Conservation (phyloP, 2,888 invertebrate genomes). For the Pachymerium ferrugineum region DNA sequence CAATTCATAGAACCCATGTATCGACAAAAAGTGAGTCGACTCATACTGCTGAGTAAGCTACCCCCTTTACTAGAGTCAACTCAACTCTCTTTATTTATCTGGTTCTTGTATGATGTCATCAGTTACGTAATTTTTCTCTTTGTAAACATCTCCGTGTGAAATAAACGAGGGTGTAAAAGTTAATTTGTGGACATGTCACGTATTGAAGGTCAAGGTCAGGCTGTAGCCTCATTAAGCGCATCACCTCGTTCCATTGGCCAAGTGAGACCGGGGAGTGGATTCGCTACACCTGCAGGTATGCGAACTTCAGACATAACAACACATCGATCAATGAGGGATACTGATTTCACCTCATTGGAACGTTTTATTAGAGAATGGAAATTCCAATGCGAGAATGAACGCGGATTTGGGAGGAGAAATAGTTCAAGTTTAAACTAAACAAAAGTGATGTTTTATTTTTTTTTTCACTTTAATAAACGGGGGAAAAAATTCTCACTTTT, state of each 20-base stretch:
- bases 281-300: conserved; percentile 19
- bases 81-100: background rate
- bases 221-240: conserved; percentile 14
- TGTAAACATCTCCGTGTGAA: background rate
- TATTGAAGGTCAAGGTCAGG: conserved; percentile 15
- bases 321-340: conserved; percentile 24
- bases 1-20: conserved; percentile 22
- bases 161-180: background rate
- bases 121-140: background rate
- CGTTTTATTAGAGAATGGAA: background rate
- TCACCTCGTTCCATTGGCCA: conserved; percentile 20
- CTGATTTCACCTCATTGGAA: conserved; percentile 22
- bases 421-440: too few species aligned
- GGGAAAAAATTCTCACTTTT: too few species aligned
- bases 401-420: background rate
- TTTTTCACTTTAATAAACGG: too few species aligned
- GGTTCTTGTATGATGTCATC: background rate
- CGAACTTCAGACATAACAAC: background rate
- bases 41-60: conserved; percentile 16
- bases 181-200: background rate
- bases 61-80: conserved; percentile 11
- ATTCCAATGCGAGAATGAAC: conserved; percentile 16
- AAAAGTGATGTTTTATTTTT: too few species aligned
- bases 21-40: conserved; percentile 24
- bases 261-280: conserved; percentile 22